A percentile compares a stretch with the other conserved stretches of the same genome.
Evolutionary conservation across 2,113 vertebrate species (phyloP).

Genomic region (Sprattus sprattus): DNA sequence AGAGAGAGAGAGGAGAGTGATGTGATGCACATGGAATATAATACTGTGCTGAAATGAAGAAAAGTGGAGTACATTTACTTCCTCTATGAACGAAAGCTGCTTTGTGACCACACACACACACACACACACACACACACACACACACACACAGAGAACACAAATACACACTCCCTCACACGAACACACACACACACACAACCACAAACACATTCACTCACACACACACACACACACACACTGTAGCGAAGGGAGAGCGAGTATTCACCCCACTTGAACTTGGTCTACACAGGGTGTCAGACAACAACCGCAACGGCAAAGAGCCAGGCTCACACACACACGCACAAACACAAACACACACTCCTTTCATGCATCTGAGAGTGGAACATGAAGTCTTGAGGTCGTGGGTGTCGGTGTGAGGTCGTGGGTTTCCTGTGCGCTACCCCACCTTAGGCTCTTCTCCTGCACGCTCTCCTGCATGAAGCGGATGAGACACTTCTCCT

Average conservation of each 20-base stretch:
- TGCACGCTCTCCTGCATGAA: slow-evolving; percentile 54
- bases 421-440: not conserved
- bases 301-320: no score
- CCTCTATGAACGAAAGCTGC: slow-evolving; percentile 13
- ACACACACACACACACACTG: not conserved
- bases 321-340: not conserved
- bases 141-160: not conserved
- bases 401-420: not conserved
- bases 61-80: slow-evolving; percentile 33
- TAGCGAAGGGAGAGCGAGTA: no score
- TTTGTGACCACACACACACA: not conserved
- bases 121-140: not conserved
- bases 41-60: not conserved
- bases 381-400: not conserved
- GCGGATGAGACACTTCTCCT: slow-evolving; percentile 69
- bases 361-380: not conserved
- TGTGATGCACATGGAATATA: not conserved
- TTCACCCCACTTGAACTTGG: no score
- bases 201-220: not conserved
- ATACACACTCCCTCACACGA: not conserved
- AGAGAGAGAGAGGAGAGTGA: not conserved
- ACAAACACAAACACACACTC: not conserved
- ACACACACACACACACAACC: not conserved
- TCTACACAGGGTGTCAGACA: no score
- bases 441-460: slow-evolving; percentile 76